These are phyloP conservation scores for Thamnaconus septentrionalis DNA, from an alignment of 2,113 vertebrate species.

Conservation along the genomic window DNA sequence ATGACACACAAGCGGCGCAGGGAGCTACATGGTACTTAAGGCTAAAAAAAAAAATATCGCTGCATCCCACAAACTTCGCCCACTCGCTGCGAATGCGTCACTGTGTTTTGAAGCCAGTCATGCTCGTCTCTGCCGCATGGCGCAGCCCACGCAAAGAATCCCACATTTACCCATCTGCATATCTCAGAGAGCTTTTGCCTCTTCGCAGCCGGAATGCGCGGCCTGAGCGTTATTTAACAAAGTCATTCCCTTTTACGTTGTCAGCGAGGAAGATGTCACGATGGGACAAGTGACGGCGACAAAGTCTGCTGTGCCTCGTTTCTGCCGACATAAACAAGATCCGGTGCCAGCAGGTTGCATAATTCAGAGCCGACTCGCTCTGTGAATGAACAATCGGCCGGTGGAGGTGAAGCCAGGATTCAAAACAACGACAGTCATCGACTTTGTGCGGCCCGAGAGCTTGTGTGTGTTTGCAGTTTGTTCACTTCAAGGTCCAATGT, in stretches of 20 bases:
- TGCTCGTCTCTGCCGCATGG: constrained; percentile 41
- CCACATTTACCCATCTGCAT: constrained; percentile 34
- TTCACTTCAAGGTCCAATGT: too few species aligned
- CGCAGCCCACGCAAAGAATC: constrained; percentile 47
- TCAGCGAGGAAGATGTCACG: neutral
- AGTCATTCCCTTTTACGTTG: constrained; percentile 6
- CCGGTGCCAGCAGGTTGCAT: constrained; percentile 40
- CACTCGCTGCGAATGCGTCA: constrained; percentile 63
- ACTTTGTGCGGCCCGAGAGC: neutral
- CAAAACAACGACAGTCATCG: constrained; percentile 3
- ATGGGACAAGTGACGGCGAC: constrained; percentile 20
- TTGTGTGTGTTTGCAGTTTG: neutral
- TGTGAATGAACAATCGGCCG: constrained; percentile 38
- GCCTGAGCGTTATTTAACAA: constrained; percentile 4
- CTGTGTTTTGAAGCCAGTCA: constrained; percentile 34
- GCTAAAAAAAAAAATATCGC: constrained; percentile 21
- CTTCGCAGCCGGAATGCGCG: constrained; percentile 1
- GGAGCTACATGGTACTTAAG: constrained; percentile 10
- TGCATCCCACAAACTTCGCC: constrained; percentile 59
- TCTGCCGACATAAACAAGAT: constrained; percentile 45
- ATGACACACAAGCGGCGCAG: constrained; percentile 2
- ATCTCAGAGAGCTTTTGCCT: constrained; percentile 12
- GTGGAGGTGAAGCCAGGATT: constrained; percentile 16
- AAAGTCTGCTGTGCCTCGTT: constrained; percentile 8
- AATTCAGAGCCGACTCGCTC: constrained; percentile 38